phyloP scores from a whole-genome alignment of 2,113 vertebrate genomes.

The Gymnobelideus leadbeateri region DNA sequence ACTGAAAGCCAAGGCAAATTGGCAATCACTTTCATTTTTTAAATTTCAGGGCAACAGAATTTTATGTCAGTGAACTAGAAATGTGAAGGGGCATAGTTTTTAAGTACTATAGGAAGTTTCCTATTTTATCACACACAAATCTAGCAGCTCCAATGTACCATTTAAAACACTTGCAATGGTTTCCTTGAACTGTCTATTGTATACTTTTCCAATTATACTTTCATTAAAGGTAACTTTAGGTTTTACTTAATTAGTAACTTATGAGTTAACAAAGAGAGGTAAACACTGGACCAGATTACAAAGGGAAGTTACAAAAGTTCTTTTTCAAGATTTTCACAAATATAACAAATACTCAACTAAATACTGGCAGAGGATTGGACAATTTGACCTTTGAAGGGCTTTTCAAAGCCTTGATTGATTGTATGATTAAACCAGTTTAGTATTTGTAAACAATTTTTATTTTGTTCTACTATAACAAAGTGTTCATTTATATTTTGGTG shows the following conservation, averaged over 20 bases:
- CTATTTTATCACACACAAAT: background rate
- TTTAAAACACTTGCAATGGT: slow-evolving; percentile 20
- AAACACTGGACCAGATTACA: slow-evolving; percentile 51
- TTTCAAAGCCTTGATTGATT: slow-evolving; percentile 29
- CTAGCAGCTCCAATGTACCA: slow-evolving; percentile 9
- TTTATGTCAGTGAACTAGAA: slow-evolving; percentile 32
- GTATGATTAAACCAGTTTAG: slow-evolving; percentile 10
- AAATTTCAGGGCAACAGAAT: slow-evolving; percentile 6
- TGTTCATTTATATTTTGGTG: slow-evolving; percentile 41
- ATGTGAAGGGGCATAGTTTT: slow-evolving; percentile 19
- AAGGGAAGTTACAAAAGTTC: slow-evolving; percentile 50
- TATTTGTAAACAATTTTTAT: slow-evolving; percentile 27
- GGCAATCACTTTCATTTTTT: slow-evolving; percentile 25
- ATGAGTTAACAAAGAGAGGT: slow-evolving; percentile 58
- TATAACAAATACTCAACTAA: background rate
- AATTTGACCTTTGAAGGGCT: background rate
- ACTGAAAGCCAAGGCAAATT: background rate
- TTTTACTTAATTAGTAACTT: slow-evolving; percentile 47
- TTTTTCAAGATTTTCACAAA: slow-evolving; percentile 44
- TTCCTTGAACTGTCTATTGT: background rate
- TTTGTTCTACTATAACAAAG: slow-evolving; percentile 11
- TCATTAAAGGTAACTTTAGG: slow-evolving; percentile 62
- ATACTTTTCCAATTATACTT: slow-evolving; percentile 21
- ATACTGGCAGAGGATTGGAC: background rate
- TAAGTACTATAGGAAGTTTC: background rate